These are phyloP conservation scores for Dione juno DNA, from an alignment of 2,888 invertebrate species.

Conservation along the genomic window DNA sequence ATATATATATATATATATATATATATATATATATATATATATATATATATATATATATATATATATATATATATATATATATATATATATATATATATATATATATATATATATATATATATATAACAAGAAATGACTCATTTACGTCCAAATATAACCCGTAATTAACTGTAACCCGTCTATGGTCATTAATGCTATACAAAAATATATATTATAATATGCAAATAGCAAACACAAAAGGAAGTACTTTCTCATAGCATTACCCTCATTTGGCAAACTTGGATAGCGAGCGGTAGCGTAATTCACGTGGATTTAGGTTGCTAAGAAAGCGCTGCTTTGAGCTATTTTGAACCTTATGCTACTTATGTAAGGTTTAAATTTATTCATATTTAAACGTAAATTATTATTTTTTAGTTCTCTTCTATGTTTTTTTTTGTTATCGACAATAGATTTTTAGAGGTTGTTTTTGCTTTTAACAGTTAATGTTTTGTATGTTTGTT, in stretches of 20 bases:
- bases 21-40: no score
- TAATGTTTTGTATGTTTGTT: neutral
- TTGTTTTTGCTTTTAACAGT: conserved; percentile 5
- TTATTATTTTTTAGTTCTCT: neutral
- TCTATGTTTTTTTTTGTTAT: conserved; percentile 16
- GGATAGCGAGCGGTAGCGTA: neutral
- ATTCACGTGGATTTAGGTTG: conserved; percentile 17
- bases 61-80: no score
- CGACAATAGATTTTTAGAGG: conserved; percentile 3
- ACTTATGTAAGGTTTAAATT: neutral
- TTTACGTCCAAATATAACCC: neutral
- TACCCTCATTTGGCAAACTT: conserved; percentile 32
- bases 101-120: no score
- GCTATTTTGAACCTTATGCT: neutral
- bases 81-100: no score
- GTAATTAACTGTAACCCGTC: conserved; percentile 2
- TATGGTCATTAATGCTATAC: neutral
- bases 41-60: no score
- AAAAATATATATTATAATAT: conserved; percentile 13
- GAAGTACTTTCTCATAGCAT: conserved; percentile 33
- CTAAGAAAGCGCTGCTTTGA: neutral
- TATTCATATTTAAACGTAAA: neutral
- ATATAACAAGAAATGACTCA: neutral
- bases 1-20: neutral
- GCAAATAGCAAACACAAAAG: conserved; percentile 16